Conservation (phyloP, 1,140 invertebrate genomes). For the Lasioglossum baleicum region DNA sequence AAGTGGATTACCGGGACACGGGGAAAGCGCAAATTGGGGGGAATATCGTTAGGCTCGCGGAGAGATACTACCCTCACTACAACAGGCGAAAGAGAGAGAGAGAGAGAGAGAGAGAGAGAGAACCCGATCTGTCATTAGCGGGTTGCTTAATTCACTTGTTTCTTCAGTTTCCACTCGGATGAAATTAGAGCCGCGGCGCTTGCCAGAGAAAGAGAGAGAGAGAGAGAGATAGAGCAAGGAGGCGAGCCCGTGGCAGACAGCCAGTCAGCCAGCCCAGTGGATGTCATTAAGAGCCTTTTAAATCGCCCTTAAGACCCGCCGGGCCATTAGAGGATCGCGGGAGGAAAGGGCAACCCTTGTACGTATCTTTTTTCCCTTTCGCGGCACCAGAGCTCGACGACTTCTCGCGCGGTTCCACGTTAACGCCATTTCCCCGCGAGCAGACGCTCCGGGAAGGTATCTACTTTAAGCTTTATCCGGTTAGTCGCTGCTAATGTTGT, state of each 20-base stretch:
- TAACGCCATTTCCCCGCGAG: conserved; percentile 62
- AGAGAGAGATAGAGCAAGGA: conserved; percentile 1
- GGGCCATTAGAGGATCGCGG: conserved; percentile 71
- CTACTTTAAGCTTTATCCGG: conserved; percentile 67
- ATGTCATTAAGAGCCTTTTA: conserved; percentile 78
- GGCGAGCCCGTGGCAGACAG: background rate
- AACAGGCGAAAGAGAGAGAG: too few relatives aligned
- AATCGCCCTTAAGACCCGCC: conserved; percentile 72
- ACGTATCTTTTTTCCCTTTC: conserved; percentile 65
- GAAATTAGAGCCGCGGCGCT: conserved; percentile 71
- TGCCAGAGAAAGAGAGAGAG: too few relatives aligned
- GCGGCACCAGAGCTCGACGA: conserved; percentile 32
- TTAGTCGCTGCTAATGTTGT: conserved; percentile 64
- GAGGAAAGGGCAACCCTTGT: conserved; percentile 70
- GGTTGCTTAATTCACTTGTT: conserved; percentile 77
- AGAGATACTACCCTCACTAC: conserved; percentile 14
- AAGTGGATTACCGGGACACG: conserved; percentile 53
- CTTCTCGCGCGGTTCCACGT: conserved; percentile 35
- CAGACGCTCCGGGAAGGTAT: conserved; percentile 47
- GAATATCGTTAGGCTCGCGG: conserved; percentile 52
- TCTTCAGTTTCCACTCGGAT: conserved; percentile 76
- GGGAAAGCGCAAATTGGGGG: conserved; percentile 56
- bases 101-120: conserved; percentile 8
- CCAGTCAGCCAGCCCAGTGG: conserved; percentile 53
- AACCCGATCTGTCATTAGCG: conserved; percentile 76